These are phyloP conservation scores for Invenusta paracnida DNA, from an alignment of 2,888 invertebrate genomes.

Conservation along the genomic window DNA sequence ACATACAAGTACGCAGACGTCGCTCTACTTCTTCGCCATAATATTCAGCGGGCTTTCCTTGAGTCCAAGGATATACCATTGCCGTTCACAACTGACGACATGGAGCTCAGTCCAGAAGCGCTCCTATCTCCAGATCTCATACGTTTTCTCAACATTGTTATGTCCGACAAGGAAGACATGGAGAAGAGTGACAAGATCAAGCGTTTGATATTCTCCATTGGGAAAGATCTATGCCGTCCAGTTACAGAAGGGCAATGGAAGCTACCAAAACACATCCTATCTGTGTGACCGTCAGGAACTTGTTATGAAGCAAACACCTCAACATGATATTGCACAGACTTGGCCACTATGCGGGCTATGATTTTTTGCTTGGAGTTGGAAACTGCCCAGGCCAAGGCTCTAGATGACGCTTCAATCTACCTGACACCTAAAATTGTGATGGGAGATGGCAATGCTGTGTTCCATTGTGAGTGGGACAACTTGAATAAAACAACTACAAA, in stretches of 20 bases:
- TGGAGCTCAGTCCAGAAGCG: slow-evolving; percentile 9
- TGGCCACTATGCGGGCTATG: slow-evolving; percentile 30
- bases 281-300: slow-evolving; percentile 28
- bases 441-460: slow-evolving; percentile 37
- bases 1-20: slow-evolving; percentile 30
- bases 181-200: neutral
- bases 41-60: slow-evolving; percentile 32
- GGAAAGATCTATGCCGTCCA: slow-evolving; percentile 17
- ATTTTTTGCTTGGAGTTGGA: slow-evolving; percentile 42
- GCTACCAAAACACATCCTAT: slow-evolving; percentile 43
- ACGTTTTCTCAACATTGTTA: neutral
- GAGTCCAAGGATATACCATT: slow-evolving; percentile 30
- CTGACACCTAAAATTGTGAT: slow-evolving; percentile 38
- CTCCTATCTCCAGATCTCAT: slow-evolving; percentile 1
- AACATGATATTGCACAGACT: slow-evolving; percentile 33
- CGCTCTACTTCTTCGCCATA: slow-evolving; percentile 36
- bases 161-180: neutral
- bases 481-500: slow-evolving; percentile 38
- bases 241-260: slow-evolving; percentile 29
- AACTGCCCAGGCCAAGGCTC: slow-evolving; percentile 37
- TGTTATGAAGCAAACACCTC: slow-evolving; percentile 32
- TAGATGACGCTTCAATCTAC: slow-evolving; percentile 4
- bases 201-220: neutral
- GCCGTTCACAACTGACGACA: slow-evolving; percentile 36
- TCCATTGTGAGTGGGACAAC: slow-evolving; percentile 39